phyloP scores from a whole-genome alignment of 2,888 invertebrate genomes.

The Folsomia candida region DNA sequence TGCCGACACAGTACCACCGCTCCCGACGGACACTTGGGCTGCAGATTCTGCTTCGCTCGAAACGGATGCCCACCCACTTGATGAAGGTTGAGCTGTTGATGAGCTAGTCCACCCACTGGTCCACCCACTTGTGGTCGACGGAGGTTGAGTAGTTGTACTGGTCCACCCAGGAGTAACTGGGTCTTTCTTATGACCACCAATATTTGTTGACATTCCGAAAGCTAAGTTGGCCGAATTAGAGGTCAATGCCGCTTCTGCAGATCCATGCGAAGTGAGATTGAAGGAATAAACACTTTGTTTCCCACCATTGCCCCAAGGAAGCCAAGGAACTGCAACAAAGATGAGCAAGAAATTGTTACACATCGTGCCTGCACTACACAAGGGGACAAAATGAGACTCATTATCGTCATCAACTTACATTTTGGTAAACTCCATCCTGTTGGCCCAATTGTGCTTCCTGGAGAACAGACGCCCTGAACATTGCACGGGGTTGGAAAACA shows the following conservation, averaged over 20 bases:
- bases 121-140: neutral
- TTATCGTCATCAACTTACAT: slow-evolving; percentile 11
- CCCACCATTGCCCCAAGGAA: neutral
- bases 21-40: neutral
- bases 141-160: neutral
- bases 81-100: neutral
- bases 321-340: neutral
- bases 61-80: neutral
- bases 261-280: neutral
- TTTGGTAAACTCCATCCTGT: slow-evolving; percentile 22
- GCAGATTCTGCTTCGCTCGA: too few relatives aligned
- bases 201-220: neutral
- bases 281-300: neutral
- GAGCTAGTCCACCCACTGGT: too few relatives aligned
- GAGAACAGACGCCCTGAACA: slow-evolving; percentile 26
- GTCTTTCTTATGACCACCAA: neutral
- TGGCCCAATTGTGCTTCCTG: slow-evolving; percentile 18
- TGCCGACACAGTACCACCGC: neutral
- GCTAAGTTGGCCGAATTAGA: neutral
- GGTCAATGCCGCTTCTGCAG: neutral
- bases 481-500: slow-evolving; percentile 44
- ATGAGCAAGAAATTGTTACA: too few relatives aligned
- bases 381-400: neutral
- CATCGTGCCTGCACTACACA: too few relatives aligned
- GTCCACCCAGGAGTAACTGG: neutral